These are phyloP conservation scores for Syrrhaptes paradoxus DNA, from an alignment of 2,113 vertebrate species.

Conservation along the genomic window DNA sequence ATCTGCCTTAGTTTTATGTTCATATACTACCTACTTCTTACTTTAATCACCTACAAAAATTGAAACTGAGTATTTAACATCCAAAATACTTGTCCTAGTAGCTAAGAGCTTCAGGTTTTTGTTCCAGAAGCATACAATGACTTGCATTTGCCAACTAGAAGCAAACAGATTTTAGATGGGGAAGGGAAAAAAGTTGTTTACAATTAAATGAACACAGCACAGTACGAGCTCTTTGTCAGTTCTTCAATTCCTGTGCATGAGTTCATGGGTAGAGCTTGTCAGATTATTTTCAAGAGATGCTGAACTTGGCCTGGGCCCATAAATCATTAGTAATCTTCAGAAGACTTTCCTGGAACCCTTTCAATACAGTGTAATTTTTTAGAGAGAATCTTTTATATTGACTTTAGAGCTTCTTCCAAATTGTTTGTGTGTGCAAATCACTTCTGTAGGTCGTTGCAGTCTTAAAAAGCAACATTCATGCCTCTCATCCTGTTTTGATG, in stretches of 20 bases:
- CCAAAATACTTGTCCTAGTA: background rate
- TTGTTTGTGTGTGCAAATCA: background rate
- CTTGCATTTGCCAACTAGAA: background rate
- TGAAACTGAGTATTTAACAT: background rate
- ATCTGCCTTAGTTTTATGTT: slow-evolving; percentile 8
- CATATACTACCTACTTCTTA: background rate
- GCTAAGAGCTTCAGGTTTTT: background rate
- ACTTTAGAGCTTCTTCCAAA: background rate
- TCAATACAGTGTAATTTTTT: background rate
- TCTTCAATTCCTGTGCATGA: accelerated
- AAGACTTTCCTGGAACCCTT: background rate
- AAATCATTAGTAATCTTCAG: background rate
- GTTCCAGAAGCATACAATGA: background rate
- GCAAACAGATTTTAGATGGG: background rate
- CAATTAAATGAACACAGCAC: background rate
- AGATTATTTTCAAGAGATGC: background rate
- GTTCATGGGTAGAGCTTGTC: background rate
- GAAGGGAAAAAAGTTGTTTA: background rate
- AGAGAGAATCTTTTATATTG: background rate
- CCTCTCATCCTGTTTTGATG: background rate
- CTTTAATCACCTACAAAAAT: background rate
- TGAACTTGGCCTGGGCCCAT: background rate
- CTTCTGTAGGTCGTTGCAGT: background rate
- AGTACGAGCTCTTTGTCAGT: background rate
- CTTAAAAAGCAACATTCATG: background rate